phyloP scores from a whole-genome alignment of 2,888 invertebrate species.

The Hemaris fuciformis region DNA sequence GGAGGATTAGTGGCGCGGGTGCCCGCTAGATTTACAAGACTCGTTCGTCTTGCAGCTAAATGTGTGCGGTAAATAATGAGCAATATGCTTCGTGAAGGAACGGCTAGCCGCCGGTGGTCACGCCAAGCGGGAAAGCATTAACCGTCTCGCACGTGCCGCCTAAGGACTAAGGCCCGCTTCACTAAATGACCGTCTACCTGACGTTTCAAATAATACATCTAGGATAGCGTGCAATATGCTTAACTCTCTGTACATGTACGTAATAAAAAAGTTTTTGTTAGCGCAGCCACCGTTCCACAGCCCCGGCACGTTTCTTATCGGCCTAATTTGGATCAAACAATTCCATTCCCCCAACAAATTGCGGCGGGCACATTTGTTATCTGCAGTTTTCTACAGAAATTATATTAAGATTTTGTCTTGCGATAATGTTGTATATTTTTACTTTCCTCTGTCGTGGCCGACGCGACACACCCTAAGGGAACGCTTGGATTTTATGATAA shows the following conservation, averaged over 20 bases:
- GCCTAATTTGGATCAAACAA: constrained; percentile 76
- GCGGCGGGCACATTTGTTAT: constrained; percentile 71
- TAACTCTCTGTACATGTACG: constrained; percentile 40
- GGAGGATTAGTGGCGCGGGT: constrained; percentile 60
- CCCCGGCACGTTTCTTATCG: constrained; percentile 68
- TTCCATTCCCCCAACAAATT: constrained; percentile 70
- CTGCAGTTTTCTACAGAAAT: constrained; percentile 74
- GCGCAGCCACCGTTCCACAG: constrained; percentile 48
- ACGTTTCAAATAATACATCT: constrained; percentile 35
- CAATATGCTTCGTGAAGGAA: constrained; percentile 45
- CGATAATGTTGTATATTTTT: constrained; percentile 74
- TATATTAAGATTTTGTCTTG: constrained; percentile 74
- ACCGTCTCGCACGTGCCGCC: constrained; percentile 39
- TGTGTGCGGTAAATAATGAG: constrained; percentile 63
- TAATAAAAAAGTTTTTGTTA: constrained; percentile 64
- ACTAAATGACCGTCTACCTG: constrained; percentile 43
- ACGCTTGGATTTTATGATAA: constrained; percentile 60
- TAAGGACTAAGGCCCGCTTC: constrained; percentile 26
- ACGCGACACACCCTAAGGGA: constrained; percentile 50
- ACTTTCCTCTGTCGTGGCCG: constrained; percentile 49
- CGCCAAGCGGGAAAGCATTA: constrained; percentile 42
- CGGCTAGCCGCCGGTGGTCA: constrained; percentile 32
- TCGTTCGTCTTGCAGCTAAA: constrained; percentile 58
- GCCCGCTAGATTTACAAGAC: constrained; percentile 52
- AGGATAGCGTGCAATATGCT: constrained; percentile 42